These are phyloP conservation scores for Drosophila bocki DNA, from an alignment of 1,140 invertebrate genomes.

Conservation along the genomic window DNA sequence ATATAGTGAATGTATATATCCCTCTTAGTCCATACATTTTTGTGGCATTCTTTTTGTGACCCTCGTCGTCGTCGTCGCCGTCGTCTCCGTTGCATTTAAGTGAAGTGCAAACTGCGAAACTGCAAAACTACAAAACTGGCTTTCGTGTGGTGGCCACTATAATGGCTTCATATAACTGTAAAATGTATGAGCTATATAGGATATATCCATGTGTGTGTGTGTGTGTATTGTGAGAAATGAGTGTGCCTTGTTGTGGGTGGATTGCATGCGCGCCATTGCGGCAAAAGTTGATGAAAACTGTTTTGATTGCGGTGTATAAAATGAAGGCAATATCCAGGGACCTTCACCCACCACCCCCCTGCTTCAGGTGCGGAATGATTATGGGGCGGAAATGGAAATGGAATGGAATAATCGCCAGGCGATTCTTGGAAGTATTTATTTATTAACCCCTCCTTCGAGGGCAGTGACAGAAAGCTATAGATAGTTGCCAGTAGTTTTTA, in stretches of 20 bases:
- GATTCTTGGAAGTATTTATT: constrained; percentile 25
- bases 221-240: constrained; percentile 39
- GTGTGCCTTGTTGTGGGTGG: constrained; percentile 15
- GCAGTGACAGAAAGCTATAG: not conserved
- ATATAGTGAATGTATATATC: not conserved
- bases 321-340: constrained; percentile 14
- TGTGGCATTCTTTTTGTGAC: constrained; percentile 49
- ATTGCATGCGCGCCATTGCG: constrained; percentile 50
- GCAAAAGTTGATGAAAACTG: constrained; percentile 65
- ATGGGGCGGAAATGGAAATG: constrained; percentile 46
- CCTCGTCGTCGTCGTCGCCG: not conserved
- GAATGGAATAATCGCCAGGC: constrained; percentile 14
- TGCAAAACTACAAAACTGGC: constrained; percentile 50
- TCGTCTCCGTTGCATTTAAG: constrained; percentile 63
- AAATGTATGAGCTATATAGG: constrained; percentile 62
- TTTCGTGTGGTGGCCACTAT: constrained; percentile 47
- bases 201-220: constrained; percentile 5
- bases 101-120: constrained; percentile 68
- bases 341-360: not conserved
- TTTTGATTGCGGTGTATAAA: constrained; percentile 58
- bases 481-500: not conserved
- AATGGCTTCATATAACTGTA: constrained; percentile 77
- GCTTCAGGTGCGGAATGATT: constrained; percentile 27
- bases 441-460: not conserved
- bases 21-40: constrained; percentile 32